Evolutionary conservation across 2,113 vertebrate species (phyloP).

Genomic region (Terrapene triunguis): DNA sequence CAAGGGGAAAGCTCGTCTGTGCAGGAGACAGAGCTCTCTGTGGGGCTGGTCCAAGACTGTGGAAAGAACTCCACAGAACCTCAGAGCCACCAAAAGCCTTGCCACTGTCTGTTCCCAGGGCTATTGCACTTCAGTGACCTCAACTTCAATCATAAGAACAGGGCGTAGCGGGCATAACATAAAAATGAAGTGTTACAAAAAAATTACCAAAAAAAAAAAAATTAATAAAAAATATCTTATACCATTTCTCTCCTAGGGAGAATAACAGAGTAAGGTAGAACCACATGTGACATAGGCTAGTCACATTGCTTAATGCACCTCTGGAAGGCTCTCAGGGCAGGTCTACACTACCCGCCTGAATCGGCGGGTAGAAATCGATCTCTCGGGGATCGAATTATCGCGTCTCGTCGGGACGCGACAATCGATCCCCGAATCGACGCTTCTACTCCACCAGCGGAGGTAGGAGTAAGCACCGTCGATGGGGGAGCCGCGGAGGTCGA

Average conservation of each 20-base stretch:
- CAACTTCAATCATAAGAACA: background rate
- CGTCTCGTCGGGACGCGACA: too few relatives aligned
- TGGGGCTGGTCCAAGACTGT: background rate
- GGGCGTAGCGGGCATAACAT: background rate
- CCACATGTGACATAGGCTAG: background rate
- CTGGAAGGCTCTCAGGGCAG: background rate
- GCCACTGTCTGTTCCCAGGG: background rate
- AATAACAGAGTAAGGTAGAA: background rate
- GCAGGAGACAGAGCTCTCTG: fast-evolving
- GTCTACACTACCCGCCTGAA: too few relatives aligned
- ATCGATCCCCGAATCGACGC: too few relatives aligned
- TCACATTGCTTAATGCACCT: background rate
- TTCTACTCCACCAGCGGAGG: too few relatives aligned
- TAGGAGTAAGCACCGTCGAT: too few relatives aligned
- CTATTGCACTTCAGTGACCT: background rate
- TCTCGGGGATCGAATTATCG: too few relatives aligned
- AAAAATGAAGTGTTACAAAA: fast-evolving
- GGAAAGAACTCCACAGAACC: background rate
- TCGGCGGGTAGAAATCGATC: too few relatives aligned
- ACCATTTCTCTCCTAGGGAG: background rate
- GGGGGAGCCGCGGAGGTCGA: too few relatives aligned
- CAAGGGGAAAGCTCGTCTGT: background rate
- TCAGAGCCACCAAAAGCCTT: background rate
- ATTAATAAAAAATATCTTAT: background rate
- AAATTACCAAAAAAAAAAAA: background rate